phyloP scores from a whole-genome alignment of 1,140 invertebrate species.

The Drosophila nigrodunni region DNA sequence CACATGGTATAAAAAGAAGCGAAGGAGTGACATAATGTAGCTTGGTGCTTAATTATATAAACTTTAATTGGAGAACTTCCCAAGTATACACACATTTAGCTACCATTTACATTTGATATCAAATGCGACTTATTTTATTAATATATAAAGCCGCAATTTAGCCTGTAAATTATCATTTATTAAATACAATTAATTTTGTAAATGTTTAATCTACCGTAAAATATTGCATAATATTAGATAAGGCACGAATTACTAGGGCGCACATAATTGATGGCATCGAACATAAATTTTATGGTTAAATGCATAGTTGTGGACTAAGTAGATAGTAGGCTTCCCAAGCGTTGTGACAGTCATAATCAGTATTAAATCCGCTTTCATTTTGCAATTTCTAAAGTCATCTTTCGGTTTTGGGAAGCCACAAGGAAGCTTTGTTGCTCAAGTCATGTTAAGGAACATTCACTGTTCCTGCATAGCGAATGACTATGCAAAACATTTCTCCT shows the following conservation, averaged over 20 bases:
- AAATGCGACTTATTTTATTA: no score
- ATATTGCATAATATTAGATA: slow-evolving; percentile 1
- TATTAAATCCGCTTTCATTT: slow-evolving; percentile 16
- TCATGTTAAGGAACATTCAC: slow-evolving; percentile 60
- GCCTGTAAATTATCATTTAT: background rate
- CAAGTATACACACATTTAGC: no score
- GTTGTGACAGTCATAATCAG: slow-evolving; percentile 25
- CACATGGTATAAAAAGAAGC: no score
- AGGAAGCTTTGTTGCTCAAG: slow-evolving; percentile 38
- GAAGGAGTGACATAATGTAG: no score
- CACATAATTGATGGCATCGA: slow-evolving; percentile 21
- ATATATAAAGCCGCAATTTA: no score
- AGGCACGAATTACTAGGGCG: slow-evolving; percentile 9
- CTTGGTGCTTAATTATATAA: no score
- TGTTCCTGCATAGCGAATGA: slow-evolving; percentile 54
- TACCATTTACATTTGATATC: no score
- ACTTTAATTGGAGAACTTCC: no score
- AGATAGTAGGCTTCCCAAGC: background rate
- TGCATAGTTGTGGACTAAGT: background rate
- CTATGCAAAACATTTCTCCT: slow-evolving; percentile 63
- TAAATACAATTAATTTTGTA: background rate
- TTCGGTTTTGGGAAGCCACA: background rate
- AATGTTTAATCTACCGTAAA: background rate
- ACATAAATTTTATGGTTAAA: background rate
- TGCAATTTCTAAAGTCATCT: slow-evolving; percentile 29